Conservation (phyloP, 2,113 vertebrate species). For the Indicator maculatus region DNA sequence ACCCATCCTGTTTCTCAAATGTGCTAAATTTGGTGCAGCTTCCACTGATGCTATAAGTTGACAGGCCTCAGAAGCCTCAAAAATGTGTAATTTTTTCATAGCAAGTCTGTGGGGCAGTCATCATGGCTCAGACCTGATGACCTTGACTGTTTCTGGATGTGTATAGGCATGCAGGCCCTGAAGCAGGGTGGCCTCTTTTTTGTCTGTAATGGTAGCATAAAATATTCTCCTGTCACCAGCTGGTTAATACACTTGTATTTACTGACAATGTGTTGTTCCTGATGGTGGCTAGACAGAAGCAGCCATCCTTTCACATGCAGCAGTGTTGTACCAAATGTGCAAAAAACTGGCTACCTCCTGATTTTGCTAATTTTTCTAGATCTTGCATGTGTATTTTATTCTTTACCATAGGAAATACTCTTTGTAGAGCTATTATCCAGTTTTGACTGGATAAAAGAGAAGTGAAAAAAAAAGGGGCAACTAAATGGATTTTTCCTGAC, state of each 20-base stretch:
- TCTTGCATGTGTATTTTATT: neutral
- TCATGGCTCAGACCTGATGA: neutral
- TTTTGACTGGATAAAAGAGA: neutral
- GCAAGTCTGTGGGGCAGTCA: neutral
- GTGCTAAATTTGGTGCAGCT: neutral
- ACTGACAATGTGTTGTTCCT: neutral
- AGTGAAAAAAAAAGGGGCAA: neutral
- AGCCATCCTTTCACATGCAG: neutral
- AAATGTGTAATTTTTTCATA: constrained; percentile 20
- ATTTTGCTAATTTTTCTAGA: neutral
- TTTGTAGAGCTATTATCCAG: neutral
- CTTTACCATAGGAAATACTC: neutral
- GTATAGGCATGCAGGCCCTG: neutral
- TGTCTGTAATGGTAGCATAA: neutral
- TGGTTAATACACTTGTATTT: constrained; percentile 4
- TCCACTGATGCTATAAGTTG: neutral
- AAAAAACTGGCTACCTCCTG: neutral
- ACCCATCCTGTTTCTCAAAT: neutral
- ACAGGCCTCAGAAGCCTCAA: constrained; percentile 55
- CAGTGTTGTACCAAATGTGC: neutral
- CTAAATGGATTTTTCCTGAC: neutral
- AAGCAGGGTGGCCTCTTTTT: constrained; percentile 16
- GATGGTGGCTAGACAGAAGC: neutral
- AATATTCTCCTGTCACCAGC: constrained; percentile 16
- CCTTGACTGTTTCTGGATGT: constrained; percentile 7